These are phyloP conservation scores for Choristoneura fumiferana DNA, from an alignment of 1,140 invertebrate genomes.

Conservation along the genomic window DNA sequence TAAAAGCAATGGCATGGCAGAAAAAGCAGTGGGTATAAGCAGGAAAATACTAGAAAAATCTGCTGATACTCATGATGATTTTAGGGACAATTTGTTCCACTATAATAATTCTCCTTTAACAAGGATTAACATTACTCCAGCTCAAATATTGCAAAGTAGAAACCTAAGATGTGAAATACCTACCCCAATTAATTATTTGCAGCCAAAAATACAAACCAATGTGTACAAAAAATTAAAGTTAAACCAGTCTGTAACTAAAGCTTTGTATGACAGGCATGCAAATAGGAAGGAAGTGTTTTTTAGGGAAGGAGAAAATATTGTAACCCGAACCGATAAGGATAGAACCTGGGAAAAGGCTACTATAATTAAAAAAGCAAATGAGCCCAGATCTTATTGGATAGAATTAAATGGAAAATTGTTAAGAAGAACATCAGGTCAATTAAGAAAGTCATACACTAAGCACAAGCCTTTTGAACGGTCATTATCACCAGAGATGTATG, in stretches of 20 bases:
- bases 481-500: too few relatives aligned
- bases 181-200: not conserved
- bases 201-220: not conserved
- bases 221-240: not conserved
- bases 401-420: not conserved
- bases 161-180: not conserved
- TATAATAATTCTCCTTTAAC: not conserved
- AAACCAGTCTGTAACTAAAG: not conserved
- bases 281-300: not conserved
- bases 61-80: not conserved
- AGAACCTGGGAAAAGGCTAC: not conserved
- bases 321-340: not conserved
- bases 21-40: not conserved
- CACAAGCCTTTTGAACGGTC: too few relatives aligned
- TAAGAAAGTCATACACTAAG: too few relatives aligned
- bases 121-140: not conserved
- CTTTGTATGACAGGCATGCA: not conserved
- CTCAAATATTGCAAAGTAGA: not conserved
- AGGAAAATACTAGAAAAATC: not conserved
- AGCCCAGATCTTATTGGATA: not conserved
- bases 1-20: not conserved
- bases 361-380: not conserved
- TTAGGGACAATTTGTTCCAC: not conserved
- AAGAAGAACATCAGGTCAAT: not conserved
- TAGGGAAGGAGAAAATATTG: not conserved